Evolutionary conservation across 2,888 invertebrate species (phyloP).

Genomic region (Frankliniella intonsa): DNA sequence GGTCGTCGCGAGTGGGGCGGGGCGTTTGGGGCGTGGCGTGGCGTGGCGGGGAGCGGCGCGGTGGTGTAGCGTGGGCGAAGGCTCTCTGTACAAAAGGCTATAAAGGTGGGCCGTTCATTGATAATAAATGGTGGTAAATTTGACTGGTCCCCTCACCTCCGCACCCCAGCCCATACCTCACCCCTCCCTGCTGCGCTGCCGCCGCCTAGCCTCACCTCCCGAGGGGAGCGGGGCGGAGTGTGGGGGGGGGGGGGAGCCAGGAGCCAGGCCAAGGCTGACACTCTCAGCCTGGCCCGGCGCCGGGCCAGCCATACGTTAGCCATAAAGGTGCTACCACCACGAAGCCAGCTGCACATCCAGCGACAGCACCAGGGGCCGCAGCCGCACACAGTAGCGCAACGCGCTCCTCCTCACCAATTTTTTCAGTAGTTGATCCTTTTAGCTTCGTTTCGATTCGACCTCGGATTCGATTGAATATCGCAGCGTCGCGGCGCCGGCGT

Average conservation of each 20-base stretch:
- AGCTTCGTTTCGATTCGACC: too few relatives aligned
- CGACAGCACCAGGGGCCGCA: too few relatives aligned
- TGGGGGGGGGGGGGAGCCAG: background rate
- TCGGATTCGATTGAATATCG: too few relatives aligned
- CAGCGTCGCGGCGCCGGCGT: too few relatives aligned
- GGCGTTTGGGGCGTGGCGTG: background rate
- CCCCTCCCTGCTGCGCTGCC: background rate
- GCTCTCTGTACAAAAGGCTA: background rate
- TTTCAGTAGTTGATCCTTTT: too few relatives aligned
- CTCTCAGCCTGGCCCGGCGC: background rate
- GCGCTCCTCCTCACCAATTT: too few relatives aligned
- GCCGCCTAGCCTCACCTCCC: too few relatives aligned
- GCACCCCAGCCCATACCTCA: background rate
- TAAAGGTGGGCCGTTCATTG: constrained; percentile 15
- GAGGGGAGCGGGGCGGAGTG: background rate
- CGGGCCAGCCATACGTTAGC: too few relatives aligned
- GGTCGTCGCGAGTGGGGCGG: background rate
- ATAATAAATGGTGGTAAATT: constrained; percentile 23
- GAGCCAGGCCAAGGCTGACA: background rate
- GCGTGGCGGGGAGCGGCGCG: background rate
- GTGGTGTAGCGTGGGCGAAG: background rate
- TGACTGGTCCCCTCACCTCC: background rate
- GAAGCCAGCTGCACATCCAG: too few relatives aligned
- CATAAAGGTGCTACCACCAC: too few relatives aligned
- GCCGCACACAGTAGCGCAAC: too few relatives aligned